These are phyloP conservation scores for Calypte anna DNA, from an alignment of 2,113 vertebrate species.

Conservation along the genomic window DNA sequence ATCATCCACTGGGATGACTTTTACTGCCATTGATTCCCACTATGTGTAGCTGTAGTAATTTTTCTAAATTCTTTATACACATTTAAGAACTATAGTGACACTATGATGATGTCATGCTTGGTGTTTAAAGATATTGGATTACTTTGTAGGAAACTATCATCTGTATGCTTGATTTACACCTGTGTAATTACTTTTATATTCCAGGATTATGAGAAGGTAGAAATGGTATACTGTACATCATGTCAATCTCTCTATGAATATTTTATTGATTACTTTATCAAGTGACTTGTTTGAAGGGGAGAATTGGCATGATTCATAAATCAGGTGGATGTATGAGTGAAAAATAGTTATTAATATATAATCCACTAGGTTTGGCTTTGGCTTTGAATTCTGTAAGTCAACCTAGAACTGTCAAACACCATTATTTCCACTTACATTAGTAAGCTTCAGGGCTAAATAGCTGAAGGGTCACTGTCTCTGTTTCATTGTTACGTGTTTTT, in stretches of 20 bases:
- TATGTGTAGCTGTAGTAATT: background rate
- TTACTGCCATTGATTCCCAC: background rate
- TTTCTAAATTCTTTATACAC: background rate
- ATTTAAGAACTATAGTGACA: background rate
- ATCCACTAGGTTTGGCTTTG: constrained; percentile 3
- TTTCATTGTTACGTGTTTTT: constrained; percentile 11
- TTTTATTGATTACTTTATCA: background rate
- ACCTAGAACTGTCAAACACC: constrained; percentile 31
- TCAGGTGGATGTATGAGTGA: background rate
- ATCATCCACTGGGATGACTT: background rate
- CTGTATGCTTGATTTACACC: background rate
- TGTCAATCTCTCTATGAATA: background rate
- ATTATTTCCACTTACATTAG: constrained; percentile 47
- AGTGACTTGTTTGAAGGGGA: background rate
- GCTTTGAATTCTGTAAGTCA: constrained; percentile 15
- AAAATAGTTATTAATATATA: background rate
- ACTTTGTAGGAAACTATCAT: background rate
- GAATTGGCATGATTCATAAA: background rate
- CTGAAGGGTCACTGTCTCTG: background rate
- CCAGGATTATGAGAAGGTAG: background rate
- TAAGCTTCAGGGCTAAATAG: constrained; percentile 27
- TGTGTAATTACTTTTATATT: background rate
- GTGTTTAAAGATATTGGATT: background rate
- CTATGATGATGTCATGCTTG: background rate
- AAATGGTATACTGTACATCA: background rate